Base-by-base conservation (phyloP, 1,140 invertebrate genomes). In the Belonocnema kinseyi region DNA sequence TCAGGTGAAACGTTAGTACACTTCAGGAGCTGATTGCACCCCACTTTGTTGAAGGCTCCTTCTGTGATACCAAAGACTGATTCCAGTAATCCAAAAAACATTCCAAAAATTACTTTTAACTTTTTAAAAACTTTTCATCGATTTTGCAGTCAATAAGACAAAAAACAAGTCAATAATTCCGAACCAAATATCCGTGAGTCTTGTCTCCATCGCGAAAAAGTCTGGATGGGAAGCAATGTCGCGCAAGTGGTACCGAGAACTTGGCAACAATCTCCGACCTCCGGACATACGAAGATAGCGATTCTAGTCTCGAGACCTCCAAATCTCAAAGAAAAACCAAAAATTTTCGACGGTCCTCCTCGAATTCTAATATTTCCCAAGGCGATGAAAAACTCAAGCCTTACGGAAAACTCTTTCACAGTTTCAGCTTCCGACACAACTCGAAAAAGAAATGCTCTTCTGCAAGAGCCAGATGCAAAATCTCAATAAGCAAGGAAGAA, bases 251-350 rank as follows among this genome's bases (percentile, higher is more conserved):
- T 83, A 79, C 70, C 73, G 74, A 77, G 53, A 85, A 17, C 75
- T 76, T 71, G 78, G 86, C 80, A 84, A 83, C 81, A 82, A 82
- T 58, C 87, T 85, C 83, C 73, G 85, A 66, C 88, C 88, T 74
- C 88, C 88, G 66, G 87, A 90, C 70, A 87, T 90, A 73, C 77
- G 74, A 17, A 90, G 88, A 87, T 90, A 90, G 82, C 85, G 76
- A 72, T 21, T 33, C n/a, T 19, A 78, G 52, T 19, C 50, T 26
- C 50, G 40, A 56, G 17, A 26, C 17, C 26, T 46, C n/a, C 1
- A 56, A 16, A 33, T 77, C 79, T 17, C 40, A 13, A 17, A 8
- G 14, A 33, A 51, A 54, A 5, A 40, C 61, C 6, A 66, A 66
- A 46, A 66, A 66, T 14, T 16, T 53, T 40, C n/a, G 46, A 66